phyloP scores from a whole-genome alignment of 2,113 vertebrate genomes.

The Erythrolamprus reginae region DNA sequence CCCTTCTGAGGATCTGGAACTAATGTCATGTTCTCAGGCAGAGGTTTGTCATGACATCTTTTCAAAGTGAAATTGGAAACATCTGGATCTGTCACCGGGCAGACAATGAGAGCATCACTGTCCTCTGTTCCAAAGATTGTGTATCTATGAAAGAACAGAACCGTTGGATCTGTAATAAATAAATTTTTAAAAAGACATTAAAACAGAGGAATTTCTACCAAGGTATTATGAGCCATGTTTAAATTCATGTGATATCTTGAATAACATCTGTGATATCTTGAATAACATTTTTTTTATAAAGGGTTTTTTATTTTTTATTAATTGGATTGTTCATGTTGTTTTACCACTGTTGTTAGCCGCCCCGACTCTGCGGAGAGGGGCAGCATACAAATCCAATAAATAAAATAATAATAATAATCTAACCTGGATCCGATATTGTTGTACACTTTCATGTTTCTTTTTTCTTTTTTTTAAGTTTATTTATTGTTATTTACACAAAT shows the following conservation, averaged over 20 bases:
- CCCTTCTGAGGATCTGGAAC: conserved; percentile 77
- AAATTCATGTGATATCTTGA: not conserved
- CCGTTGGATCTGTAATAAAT: conserved; percentile 74
- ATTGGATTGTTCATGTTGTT: no score
- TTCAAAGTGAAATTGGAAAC: conserved; percentile 75
- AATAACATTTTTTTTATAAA: no score
- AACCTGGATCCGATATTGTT: not conserved
- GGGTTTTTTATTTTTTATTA: no score
- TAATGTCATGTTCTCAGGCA: conserved; percentile 72
- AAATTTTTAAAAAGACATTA: not conserved
- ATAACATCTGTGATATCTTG: no score
- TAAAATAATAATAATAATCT: no score
- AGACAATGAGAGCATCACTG: conserved; percentile 73
- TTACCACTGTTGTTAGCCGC: no score
- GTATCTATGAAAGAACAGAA: conserved; percentile 78
- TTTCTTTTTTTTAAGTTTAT: no score
- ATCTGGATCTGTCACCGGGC: conserved; percentile 83
- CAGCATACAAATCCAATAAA: no score
- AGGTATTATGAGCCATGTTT: not conserved
- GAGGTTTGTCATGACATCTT: conserved; percentile 65
- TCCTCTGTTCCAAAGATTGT: conserved; percentile 73
- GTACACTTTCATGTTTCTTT: not conserved
- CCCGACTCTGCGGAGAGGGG: no score
- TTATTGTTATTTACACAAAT: no score
- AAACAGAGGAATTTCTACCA: not conserved